Percentiles rank a stretch among this genome's conserved stretches.
phyloP scores from a whole-genome alignment of 2,113 vertebrate genomes.

The Diadophis punctatus region DNA sequence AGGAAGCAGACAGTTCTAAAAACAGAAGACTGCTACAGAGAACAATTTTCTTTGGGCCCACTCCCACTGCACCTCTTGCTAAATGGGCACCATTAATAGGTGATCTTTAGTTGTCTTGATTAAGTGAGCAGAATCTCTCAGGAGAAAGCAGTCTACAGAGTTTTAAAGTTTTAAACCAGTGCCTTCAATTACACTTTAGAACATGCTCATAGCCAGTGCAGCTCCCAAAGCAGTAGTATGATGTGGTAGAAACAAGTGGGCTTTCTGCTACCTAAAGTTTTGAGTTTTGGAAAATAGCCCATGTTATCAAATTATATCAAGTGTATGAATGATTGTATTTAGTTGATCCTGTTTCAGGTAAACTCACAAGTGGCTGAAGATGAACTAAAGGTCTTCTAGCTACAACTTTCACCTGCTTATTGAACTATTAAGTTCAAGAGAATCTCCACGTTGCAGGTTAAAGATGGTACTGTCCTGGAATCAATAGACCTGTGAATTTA shows the following conservation, averaged over 20 bases:
- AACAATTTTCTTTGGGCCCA: neutral
- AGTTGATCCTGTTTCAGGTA: neutral
- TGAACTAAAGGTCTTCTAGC: neutral
- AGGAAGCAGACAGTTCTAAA: neutral
- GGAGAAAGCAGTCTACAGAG: neutral
- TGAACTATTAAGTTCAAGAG: neutral
- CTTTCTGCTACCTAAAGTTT: neutral
- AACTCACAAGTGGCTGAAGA: neutral
- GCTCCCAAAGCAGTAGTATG: neutral
- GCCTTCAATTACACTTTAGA: neutral
- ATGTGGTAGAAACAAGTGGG: neutral
- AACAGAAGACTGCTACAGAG: neutral
- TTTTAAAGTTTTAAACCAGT: neutral
- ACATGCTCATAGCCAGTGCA: neutral
- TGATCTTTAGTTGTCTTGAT: neutral
- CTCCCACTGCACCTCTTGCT: neutral
- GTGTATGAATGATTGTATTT: neutral
- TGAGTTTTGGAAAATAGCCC: neutral
- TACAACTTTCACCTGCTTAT: neutral
- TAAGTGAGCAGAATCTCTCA: neutral
- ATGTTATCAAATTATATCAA: neutral
- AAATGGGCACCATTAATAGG: neutral
- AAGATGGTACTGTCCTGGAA: neutral
- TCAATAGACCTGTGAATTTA: neutral
- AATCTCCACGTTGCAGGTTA: neutral